Percentiles rank a stretch among this genome's conserved stretches.
Evolutionary conservation across 1,140 invertebrate genomes (phyloP).

Genomic region (Ladona fulva): DNA sequence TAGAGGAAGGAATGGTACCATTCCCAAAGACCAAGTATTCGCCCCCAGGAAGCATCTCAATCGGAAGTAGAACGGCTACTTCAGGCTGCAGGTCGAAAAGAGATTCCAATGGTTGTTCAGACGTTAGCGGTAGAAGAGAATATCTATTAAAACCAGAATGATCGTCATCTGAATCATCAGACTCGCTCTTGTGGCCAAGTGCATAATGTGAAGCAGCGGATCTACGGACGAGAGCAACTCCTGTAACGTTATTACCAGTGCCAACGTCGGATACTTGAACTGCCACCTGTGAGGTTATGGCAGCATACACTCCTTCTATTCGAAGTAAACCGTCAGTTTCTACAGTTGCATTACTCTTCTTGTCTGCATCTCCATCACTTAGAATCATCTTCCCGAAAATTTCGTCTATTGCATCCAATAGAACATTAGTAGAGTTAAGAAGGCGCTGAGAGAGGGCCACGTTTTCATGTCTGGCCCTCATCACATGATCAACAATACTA

Average conservation of each 20-base stretch:
- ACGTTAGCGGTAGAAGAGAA: not conserved
- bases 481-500: not conserved
- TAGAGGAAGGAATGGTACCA: not conserved
- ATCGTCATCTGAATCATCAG: not conserved
- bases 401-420: not conserved
- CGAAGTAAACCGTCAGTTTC: not conserved
- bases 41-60: not conserved
- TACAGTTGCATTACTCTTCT: not conserved
- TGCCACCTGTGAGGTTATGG: not conserved
- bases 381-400: not conserved
- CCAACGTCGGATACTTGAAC: not conserved
- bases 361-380: not conserved
- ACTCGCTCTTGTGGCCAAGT: not conserved
- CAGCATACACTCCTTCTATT: not conserved
- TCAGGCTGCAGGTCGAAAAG: not conserved
- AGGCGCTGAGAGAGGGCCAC: not conserved
- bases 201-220: not conserved
- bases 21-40: not conserved
- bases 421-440: not conserved
- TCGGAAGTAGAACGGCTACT: not conserved
- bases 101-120: not conserved
- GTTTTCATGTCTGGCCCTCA: not conserved
- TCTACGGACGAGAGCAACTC: not conserved
- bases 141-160: not conserved
- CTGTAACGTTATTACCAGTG: not conserved